These are phyloP conservation scores for Sipunculus nudus DNA, from an alignment of 2,888 invertebrate genomes.

Conservation along the genomic window DNA sequence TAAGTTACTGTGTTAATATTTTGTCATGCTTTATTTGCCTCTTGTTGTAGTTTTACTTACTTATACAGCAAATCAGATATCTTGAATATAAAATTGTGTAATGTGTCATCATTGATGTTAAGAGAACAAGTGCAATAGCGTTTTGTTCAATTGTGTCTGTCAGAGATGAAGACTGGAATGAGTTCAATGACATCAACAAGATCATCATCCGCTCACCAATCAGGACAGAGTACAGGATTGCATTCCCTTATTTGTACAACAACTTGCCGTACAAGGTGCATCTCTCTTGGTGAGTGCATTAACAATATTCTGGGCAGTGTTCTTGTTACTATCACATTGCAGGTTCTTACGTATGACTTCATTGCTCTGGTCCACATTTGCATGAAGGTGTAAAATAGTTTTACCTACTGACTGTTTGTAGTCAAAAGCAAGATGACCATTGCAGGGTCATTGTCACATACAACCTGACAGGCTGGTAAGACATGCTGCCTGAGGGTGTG, in stretches of 20 bases:
- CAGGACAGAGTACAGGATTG: slow-evolving; percentile 98
- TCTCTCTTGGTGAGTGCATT: slow-evolving; percentile 96
- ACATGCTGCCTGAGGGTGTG: no score
- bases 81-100: no score
- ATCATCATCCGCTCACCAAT: slow-evolving; percentile 99
- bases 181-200: slow-evolving; percentile 99
- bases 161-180: slow-evolving; percentile 99
- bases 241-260: slow-evolving; percentile 98
- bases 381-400: no score
- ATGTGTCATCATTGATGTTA: no score
- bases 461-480: no score
- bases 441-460: no score
- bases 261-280: slow-evolving; percentile 99
- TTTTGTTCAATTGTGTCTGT: slow-evolving; percentile 47
- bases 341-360: slow-evolving; percentile 1
- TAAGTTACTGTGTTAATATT: slow-evolving; percentile 66
- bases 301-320: no score
- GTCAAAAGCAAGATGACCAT: no score
- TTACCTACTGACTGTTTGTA: no score
- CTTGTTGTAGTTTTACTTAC: neutral
- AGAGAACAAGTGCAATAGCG: no score
- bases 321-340: neutral
- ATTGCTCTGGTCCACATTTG: slow-evolving; percentile 9
- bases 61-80: neutral
- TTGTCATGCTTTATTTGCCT: neutral